Percentiles rank a stretch among this genome's conserved stretches.
Evolutionary conservation across 2,888 invertebrate species (phyloP).

Genomic region (Caenorhabditis sp.): DNA sequence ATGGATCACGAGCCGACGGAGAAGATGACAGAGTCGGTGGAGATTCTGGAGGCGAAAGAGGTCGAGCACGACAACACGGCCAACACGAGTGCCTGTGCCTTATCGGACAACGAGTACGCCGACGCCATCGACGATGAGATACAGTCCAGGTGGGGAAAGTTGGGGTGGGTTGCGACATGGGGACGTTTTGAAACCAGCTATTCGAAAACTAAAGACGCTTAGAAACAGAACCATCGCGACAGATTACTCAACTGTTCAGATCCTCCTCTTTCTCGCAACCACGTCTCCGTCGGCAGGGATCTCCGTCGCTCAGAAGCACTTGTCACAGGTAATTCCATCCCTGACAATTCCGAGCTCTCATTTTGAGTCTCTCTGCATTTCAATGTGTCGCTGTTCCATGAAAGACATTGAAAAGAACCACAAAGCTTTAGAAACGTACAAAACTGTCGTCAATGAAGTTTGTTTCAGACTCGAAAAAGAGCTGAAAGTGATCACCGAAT

Average conservation of each 20-base stretch:
- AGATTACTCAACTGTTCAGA: conserved; percentile 19
- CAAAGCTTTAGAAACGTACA: no score
- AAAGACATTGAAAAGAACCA: no score
- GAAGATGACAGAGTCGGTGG: no score
- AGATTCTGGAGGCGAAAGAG: conserved; percentile 8
- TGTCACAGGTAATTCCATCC: neutral
- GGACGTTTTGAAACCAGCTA: no score
- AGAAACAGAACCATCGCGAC: no score
- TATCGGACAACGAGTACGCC: conserved; percentile 52
- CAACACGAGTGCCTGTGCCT: conserved; percentile 23
- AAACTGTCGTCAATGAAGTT: no score
- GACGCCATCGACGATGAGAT: conserved; percentile 53
- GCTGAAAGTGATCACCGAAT: conserved; percentile 52
- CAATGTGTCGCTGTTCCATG: no score
- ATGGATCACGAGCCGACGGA: neutral
- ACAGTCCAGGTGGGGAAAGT: conserved; percentile 31
- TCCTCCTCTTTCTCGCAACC: conserved; percentile 53
- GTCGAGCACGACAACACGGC: conserved; percentile 6
- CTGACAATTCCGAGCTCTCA: neutral
- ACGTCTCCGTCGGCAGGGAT: conserved; percentile 11
- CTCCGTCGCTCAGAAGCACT: conserved; percentile 3
- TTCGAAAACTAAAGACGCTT: no score
- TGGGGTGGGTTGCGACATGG: no score
- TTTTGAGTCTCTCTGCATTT: no score
- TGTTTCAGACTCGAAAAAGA: conserved; percentile 48